phyloP scores from a whole-genome alignment of 2,888 invertebrate genomes.

The Aspidapion aeneum region DNA sequence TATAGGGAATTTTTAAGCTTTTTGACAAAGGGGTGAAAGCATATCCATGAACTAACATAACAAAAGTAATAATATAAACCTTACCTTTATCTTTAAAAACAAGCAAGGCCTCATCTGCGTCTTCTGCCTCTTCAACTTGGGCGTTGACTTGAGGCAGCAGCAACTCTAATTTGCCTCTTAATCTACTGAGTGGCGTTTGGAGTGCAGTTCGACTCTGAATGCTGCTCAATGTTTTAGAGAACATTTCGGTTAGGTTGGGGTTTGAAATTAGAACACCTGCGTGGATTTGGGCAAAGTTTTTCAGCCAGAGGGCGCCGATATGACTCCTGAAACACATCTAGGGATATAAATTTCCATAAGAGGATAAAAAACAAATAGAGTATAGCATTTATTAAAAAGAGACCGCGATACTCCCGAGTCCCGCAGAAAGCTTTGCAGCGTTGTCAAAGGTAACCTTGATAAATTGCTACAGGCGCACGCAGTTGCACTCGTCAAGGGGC shows the following conservation, averaged over 20 bases:
- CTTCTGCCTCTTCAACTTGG: conserved; percentile 31
- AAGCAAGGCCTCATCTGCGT: conserved; percentile 49
- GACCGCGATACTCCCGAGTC: no score
- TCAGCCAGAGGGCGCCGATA: conserved; percentile 57
- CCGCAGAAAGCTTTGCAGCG: no score
- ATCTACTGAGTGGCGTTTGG: conserved; percentile 52
- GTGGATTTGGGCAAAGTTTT: conserved; percentile 55
- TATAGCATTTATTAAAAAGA: no score
- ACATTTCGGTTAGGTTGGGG: conserved; percentile 54
- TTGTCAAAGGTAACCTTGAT: no score
- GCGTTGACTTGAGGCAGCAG: conserved; percentile 53
- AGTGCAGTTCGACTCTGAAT: conserved; percentile 55
- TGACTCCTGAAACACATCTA: conserved; percentile 52
- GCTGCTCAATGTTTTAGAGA: conserved; percentile 55
- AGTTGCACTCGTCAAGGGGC: no score
- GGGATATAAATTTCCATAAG: no score
- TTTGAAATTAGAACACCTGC: conserved; percentile 60
- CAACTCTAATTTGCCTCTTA: conserved; percentile 60
- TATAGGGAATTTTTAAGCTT: no score
- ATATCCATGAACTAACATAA: no score
- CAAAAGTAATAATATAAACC: no score
- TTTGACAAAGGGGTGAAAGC: no score
- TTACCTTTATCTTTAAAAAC: conserved; percentile 57
- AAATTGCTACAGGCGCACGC: no score
- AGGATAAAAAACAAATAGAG: no score